Percentiles rank a stretch among this genome's conserved stretches.
Evolutionary conservation across 2,113 vertebrate genomes (phyloP).

Genomic region (Cyphomyrus plagiostoma): DNA sequence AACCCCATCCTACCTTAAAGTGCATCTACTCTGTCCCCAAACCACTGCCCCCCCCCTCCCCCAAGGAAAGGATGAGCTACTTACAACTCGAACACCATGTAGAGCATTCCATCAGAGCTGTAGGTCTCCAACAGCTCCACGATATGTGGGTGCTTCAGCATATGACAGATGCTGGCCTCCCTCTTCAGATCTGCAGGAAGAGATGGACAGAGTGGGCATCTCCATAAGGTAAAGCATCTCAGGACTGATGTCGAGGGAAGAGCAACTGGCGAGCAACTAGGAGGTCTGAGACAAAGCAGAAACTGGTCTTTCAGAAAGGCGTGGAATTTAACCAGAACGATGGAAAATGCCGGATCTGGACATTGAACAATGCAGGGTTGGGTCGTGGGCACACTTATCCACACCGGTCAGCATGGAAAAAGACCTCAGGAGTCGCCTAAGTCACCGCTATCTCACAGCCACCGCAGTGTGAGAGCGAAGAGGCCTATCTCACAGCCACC

Average conservation of each 20-base stretch:
- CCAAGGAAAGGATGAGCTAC: slow-evolving; percentile 42
- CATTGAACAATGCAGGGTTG: neutral
- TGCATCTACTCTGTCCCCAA: neutral
- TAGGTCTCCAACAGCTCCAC: slow-evolving; percentile 96
- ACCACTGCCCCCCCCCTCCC: neutral
- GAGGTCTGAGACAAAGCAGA: neutral
- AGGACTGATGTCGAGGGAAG: neutral
- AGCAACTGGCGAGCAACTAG: neutral
- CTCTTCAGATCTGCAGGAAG: slow-evolving; percentile 85
- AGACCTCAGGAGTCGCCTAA: neutral
- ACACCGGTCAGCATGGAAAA: too few relatives aligned
- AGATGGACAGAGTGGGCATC: slow-evolving; percentile 7
- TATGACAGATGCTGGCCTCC: slow-evolving; percentile 98
- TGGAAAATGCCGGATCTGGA: neutral
- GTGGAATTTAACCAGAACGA: neutral
- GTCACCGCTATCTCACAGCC: neutral
- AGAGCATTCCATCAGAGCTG: slow-evolving; percentile 99
- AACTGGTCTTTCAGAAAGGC: neutral
- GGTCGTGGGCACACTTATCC: too few relatives aligned
- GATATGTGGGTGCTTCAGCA: slow-evolving; percentile 98
- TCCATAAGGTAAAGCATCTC: neutral
- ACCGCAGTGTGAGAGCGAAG: too few relatives aligned
- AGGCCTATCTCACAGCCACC: too few relatives aligned
- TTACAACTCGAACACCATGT: slow-evolving; percentile 99
- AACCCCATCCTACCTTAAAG: neutral